phyloP scores from a whole-genome alignment of 2,797 vertebrate genomes.

The Astyanax mexicanus region DNA sequence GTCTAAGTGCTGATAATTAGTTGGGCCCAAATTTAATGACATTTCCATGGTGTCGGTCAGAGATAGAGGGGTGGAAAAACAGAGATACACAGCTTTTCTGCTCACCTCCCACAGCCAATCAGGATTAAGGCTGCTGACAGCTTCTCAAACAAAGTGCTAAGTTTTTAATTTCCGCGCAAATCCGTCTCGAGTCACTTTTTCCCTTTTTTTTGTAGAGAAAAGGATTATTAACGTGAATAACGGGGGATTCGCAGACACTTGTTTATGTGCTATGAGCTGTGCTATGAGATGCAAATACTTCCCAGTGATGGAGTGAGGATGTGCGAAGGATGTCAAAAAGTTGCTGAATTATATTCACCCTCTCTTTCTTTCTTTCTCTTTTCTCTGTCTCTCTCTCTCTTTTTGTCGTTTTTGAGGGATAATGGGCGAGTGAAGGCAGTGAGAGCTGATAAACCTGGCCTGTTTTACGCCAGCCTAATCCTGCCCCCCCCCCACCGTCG shows the following conservation, averaged over 20 bases:
- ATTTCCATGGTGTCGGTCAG: constrained; percentile 22
- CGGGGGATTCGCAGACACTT: constrained; percentile 24
- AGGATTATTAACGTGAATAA: constrained; percentile 68
- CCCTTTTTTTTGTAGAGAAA: constrained; percentile 45
- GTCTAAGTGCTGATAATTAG: constrained; percentile 36
- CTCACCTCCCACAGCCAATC: background rate
- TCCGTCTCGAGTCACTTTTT: constrained; percentile 38
- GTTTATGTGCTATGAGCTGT: constrained; percentile 32
- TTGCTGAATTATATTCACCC: constrained; percentile 30
- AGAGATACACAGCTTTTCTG: constrained; percentile 44
- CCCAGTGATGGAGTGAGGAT: constrained; percentile 12
- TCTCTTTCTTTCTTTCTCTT: constrained; percentile 28
- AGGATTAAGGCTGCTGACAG: constrained; percentile 20
- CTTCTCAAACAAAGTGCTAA: constrained; percentile 50
- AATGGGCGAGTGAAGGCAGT: constrained; percentile 29
- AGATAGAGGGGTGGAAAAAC: constrained; percentile 52
- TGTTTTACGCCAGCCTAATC: constrained; percentile 72
- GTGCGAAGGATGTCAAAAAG: background rate
- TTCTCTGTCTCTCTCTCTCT: constrained; percentile 5
- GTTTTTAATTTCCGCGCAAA: constrained; percentile 66
- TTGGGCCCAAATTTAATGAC: constrained; percentile 40
- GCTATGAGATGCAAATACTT: constrained; percentile 42
- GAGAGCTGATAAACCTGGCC: constrained; percentile 68
- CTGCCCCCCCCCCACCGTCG: constrained; percentile 55
- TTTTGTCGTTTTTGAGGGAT: constrained; percentile 40